These are phyloP conservation scores for Spea hammondii DNA, from an alignment of 2,797 vertebrate species.

Conservation along the genomic window DNA sequence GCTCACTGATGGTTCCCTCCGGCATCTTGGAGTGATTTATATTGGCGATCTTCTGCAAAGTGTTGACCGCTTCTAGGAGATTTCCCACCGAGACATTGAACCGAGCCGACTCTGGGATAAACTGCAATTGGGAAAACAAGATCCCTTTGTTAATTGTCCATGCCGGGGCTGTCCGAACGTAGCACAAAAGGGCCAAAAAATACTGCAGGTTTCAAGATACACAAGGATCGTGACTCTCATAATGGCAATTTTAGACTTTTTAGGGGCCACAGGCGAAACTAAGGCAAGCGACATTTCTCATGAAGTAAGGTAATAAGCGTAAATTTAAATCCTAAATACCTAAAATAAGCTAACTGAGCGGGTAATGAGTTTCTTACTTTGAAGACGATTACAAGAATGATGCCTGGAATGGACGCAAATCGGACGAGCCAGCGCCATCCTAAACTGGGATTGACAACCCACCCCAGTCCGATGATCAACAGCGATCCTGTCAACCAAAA, in stretches of 20 bases:
- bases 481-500: constrained; percentile 92
- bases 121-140: constrained; percentile 63
- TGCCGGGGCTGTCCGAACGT: too few species aligned
- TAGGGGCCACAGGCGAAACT: too few species aligned
- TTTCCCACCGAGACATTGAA: constrained; percentile 85
- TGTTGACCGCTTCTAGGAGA: constrained; percentile 67
- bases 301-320: too few species aligned
- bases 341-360: too few species aligned
- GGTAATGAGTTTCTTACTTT: constrained; percentile 66
- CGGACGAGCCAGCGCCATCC: constrained; percentile 97
- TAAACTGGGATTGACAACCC: constrained; percentile 77
- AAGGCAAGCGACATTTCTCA: too few species aligned
- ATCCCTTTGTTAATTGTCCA: neutral
- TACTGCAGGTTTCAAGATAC: too few species aligned
- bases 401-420: constrained; percentile 79
- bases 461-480: constrained; percentile 86
- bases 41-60: constrained; percentile 75
- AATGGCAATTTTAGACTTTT: too few species aligned
- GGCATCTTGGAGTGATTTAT: constrained; percentile 76
- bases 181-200: too few species aligned
- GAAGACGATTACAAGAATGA: constrained; percentile 84
- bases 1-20: constrained; percentile 75
- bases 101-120: constrained; percentile 88
- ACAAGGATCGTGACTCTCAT: too few species aligned
- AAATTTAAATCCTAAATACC: too few species aligned